These are phyloP conservation scores for Rhamnusium bicolor DNA, from an alignment of 2,888 invertebrate genomes.

Conservation along the genomic window DNA sequence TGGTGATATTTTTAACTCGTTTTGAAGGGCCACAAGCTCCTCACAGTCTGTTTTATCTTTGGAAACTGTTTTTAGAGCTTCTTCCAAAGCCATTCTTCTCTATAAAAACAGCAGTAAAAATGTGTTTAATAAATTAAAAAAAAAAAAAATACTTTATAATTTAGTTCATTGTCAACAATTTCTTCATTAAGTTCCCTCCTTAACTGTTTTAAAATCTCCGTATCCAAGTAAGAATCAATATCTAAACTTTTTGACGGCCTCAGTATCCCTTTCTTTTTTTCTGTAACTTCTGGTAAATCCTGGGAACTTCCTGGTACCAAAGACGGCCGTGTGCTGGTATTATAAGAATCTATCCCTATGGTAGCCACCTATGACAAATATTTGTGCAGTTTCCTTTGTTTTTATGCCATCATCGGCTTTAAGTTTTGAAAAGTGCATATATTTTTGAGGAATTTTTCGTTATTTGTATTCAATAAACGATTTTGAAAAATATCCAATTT, in stretches of 20 bases:
- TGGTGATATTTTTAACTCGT: constrained; percentile 72
- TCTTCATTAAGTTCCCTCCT: constrained; percentile 80
- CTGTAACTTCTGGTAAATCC: constrained; percentile 29
- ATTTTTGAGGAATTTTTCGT: no score
- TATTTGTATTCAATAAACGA: no score
- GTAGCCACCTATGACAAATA: constrained; percentile 54
- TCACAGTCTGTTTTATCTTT: constrained; percentile 69
- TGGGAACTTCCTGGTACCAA: constrained; percentile 70
- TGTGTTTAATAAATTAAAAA: neutral
- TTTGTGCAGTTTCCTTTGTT: neutral
- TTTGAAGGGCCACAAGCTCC: constrained; percentile 73
- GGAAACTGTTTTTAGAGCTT: constrained; percentile 74
- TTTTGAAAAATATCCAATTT: no score
- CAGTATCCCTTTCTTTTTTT: constrained; percentile 32
- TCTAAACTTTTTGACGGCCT: constrained; percentile 52
- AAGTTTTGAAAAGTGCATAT: no score
- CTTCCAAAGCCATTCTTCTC: constrained; percentile 80
- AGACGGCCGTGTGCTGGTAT: constrained; percentile 79
- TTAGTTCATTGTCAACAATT: constrained; percentile 80
- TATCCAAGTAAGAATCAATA: constrained; percentile 73
- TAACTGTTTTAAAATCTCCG: constrained; percentile 78
- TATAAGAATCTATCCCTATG: constrained; percentile 74
- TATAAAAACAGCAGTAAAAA: constrained; percentile 62
- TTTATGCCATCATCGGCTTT: no score
- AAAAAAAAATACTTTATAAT: constrained; percentile 74